A percentile compares a stretch with the other conserved stretches of the same genome.
These are phyloP conservation scores for Solea solea DNA, from an alignment of 2,113 vertebrate genomes.

Conservation along the genomic window DNA sequence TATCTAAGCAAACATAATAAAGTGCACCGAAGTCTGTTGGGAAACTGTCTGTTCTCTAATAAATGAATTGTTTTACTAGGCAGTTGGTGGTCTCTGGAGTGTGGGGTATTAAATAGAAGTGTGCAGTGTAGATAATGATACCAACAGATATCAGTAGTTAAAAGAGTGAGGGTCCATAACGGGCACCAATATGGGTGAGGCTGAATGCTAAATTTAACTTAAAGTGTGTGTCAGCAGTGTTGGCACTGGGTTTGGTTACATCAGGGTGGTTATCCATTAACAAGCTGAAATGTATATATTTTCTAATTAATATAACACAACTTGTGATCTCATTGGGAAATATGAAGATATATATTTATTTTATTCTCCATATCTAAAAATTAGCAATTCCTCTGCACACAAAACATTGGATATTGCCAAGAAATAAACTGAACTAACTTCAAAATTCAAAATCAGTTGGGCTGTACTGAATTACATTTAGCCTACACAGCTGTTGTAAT, in stretches of 20 bases:
- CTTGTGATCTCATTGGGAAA: neutral
- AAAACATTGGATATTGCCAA: neutral
- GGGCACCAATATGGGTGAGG: slow-evolving; percentile 20
- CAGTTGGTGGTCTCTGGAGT: neutral
- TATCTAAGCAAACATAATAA: slow-evolving; percentile 73
- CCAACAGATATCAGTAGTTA: neutral
- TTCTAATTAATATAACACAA: neutral
- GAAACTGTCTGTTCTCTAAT: slow-evolving; percentile 1
- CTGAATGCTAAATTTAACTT: slow-evolving; percentile 63
- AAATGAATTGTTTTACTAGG: neutral
- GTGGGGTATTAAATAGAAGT: neutral
- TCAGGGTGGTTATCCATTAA: slow-evolving; percentile 6
- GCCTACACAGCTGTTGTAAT: neutral
- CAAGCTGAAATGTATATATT: slow-evolving; percentile 5
- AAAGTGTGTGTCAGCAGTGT: slow-evolving; percentile 40
- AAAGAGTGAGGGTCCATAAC: slow-evolving; percentile 22
- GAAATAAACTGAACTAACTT: neutral
- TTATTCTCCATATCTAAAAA: too few species aligned
- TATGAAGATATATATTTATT: neutral
- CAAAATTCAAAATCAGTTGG: neutral
- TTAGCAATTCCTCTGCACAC: too few species aligned
- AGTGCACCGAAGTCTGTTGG: slow-evolving; percentile 69
- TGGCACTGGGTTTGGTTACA: slow-evolving; percentile 47
- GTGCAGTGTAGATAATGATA: neutral
- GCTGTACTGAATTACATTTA: neutral